Conservation (phyloP, 2,113 vertebrate species). For the Corvus hawaiiensis region DNA sequence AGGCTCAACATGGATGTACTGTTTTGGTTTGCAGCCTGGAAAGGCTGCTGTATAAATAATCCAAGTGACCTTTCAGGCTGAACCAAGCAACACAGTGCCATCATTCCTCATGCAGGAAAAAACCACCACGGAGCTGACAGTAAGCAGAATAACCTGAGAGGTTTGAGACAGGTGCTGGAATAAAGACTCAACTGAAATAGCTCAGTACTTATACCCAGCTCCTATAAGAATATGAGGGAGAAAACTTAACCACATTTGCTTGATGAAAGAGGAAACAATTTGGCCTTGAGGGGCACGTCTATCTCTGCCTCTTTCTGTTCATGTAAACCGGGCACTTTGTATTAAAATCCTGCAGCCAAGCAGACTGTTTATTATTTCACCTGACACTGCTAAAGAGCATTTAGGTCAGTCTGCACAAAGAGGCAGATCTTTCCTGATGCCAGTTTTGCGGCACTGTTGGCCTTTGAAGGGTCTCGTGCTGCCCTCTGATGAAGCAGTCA, state of each 20-base stretch:
- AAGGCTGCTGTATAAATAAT: not conserved
- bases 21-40: not conserved
- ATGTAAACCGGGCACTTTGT: not conserved
- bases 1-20: not conserved
- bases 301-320: not conserved
- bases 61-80: not conserved
- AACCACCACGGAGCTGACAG: not conserved
- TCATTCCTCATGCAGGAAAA: not conserved
- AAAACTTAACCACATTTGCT: not conserved
- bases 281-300: not conserved
- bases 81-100: not conserved
- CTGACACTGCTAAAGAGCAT: constrained; percentile 8
- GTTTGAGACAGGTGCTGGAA: not conserved
- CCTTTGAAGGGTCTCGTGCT: not conserved
- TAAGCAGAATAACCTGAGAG: not conserved
- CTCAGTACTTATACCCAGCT: not conserved
- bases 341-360: not conserved
- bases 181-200: not conserved
- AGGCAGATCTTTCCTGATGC: not conserved
- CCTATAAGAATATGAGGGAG: not conserved
- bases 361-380: not conserved
- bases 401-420: not conserved
- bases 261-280: not conserved
- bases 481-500: not conserved
- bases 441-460: not conserved